Evolutionary conservation across 1,140 invertebrate species (phyloP), one percentile per base, ranked within the genome.

Genomic region (Drosophila melanica): DNA sequence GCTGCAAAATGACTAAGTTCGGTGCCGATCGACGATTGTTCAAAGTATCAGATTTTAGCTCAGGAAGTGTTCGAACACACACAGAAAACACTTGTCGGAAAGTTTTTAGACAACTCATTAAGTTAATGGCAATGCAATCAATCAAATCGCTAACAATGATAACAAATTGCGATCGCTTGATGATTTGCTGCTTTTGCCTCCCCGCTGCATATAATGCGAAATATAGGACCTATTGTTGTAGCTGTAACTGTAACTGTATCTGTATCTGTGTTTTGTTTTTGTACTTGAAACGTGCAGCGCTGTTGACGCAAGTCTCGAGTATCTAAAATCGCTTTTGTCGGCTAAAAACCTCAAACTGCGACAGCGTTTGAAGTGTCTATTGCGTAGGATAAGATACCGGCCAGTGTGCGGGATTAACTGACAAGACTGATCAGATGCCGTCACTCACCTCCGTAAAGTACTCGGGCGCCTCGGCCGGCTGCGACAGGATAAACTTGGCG

Each of bases 391-490:
- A 89, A 87, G 82, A 86, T 86, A 86, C 63, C 47, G 51, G n/a
- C 54, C 18, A 5, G 5, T 27, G 23, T 48, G 50, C 23, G 35
- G 58, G n/a, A 30, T 50, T 33, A 72, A 10, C 9, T 35, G 33
- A 10, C 33, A 35, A 10, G 9, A 47, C 12, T 23, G 20, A 23
- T 23, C 0, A 23, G 35, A n/a, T 35, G 20, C 69, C 60, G 44
- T 65, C 62, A 80, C 86, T 92, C 90, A 93, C 94, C 90, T 94
- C 93, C 62, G 89, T 93, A 75, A 93, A 94, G 70, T 92, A 93
- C 27, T 75, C 80, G 11, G 93, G 94, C 30, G 93, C 93, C 8
- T 92, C 75, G 2, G 91, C 73, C 3, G 94, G 94, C 54, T 94
- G 80, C 41, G 92, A 90, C 23, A 94, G 77, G 48, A 96, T 93